Base-by-base conservation (phyloP, 2,797 vertebrate species). In the Eleutherodactylus coqui region DNA sequence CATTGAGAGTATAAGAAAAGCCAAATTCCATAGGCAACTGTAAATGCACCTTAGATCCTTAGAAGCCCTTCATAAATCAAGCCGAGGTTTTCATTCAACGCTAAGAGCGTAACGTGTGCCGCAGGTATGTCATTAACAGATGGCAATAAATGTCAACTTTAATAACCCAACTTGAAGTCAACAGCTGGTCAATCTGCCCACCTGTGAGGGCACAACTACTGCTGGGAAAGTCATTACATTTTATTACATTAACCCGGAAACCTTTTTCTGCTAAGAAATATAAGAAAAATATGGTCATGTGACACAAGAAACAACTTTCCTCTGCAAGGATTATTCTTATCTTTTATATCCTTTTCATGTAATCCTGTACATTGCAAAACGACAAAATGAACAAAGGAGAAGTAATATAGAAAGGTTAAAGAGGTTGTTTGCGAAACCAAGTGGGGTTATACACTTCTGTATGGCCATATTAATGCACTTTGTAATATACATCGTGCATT, bases 1-100 rank as follows among this genome's bases (percentile, higher is more conserved):
- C 29, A 43, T 10, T 9, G 29, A 4, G 29, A 75, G 29, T 36
- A 77, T 82, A 47, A 82, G 43, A 73, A 86, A 82, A 51, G 24
- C 13, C 47, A 55, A 86, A 86, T 72, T 45, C 78, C 77, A 67
- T 73, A 62, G 62, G 43, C 49, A 75, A 45, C 77, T 49, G n/a
- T 70, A 55, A 73, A 79, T 36, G 58, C 14, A 79, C n/a, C 45
- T 69, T 69, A 70, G 47, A 49, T 27, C 49, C 11, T 77, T 36
- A 53, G 38, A 86, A 60, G 79, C n/a, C 34, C 62, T 7, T 36
- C 34, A n/a, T 41, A 69, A 70, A 41, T 55, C 27, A 29, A 34
- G 27, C 58, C 27, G 29, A 67, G 49, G 3, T n/a, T 77, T 82
- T 55, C 7, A 73, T 10, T 21, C 21, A 58, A 47, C 5, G 32